These are phyloP conservation scores for Atrina japonica DNA, from an alignment of 2,888 invertebrate species.

Conservation along the genomic window DNA sequence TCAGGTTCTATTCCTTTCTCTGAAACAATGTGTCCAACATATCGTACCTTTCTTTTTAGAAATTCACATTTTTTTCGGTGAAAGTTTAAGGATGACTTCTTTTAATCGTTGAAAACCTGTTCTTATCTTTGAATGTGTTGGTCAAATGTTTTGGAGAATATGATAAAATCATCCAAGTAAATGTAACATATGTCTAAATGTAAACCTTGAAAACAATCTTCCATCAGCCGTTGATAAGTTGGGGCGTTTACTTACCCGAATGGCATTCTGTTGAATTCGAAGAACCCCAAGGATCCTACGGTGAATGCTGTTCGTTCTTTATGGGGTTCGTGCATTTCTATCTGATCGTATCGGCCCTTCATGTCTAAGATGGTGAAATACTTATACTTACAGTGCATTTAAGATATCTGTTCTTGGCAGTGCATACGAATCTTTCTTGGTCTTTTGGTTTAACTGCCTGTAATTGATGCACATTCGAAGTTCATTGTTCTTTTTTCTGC, in stretches of 20 bases:
- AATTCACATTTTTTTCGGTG: slow-evolving; percentile 39
- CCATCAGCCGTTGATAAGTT: slow-evolving; percentile 3
- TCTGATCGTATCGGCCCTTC: slow-evolving; percentile 19
- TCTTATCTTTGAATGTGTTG: slow-evolving; percentile 39
- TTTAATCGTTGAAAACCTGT: slow-evolving; percentile 33
- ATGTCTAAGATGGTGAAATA: slow-evolving; percentile 22
- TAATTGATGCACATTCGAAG: slow-evolving; percentile 17
- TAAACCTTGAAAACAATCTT: background rate
- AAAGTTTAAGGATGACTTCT: slow-evolving; percentile 31
- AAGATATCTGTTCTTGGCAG: slow-evolving; percentile 16
- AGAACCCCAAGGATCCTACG: slow-evolving; percentile 26
- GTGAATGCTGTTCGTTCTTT: slow-evolving; percentile 28
- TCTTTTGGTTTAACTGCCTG: slow-evolving; percentile 1
- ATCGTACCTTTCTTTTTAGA: slow-evolving; percentile 22
- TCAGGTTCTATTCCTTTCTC: slow-evolving; percentile 12
- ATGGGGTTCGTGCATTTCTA: slow-evolving; percentile 19
- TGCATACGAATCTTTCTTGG: slow-evolving; percentile 20
- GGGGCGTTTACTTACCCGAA: slow-evolving; percentile 15
- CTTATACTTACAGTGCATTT: slow-evolving; percentile 3
- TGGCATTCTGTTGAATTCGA: slow-evolving; percentile 18
- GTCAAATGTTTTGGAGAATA: slow-evolving; percentile 31
- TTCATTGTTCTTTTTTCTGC: slow-evolving; percentile 1
- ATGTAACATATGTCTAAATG: slow-evolving; percentile 10
- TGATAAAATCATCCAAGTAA: slow-evolving; percentile 7
- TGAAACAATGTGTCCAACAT: slow-evolving; percentile 27